Evolutionary conservation across 2,888 invertebrate species (phyloP), one percentile per base, ranked within the genome.

Genomic region (Sphinx pinastri): DNA sequence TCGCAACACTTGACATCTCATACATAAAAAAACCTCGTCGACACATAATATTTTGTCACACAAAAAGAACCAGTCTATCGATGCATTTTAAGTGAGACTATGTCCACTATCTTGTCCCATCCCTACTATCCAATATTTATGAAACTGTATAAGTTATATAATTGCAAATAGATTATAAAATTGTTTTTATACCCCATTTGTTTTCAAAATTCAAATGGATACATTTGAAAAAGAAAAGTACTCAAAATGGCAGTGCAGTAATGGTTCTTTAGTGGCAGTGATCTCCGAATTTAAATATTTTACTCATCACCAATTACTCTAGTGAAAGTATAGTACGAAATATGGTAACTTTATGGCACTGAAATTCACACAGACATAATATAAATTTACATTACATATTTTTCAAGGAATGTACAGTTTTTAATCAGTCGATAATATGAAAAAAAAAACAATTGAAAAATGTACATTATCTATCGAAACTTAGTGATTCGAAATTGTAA

Each of bases 1-100:
- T 63, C 49, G 49, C 47, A 59, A 69, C 51, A 45, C 38, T 51
- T 13, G 52, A 69, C 59, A 59, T 16, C 11, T n/a, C 38, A 25
- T 60, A 60, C 38, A 45, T 54, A 45, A 54, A 67, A 13, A 69
- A 68, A 66, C 51, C 75, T 78, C 79, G 76, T 80, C 80, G 72
- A 71, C 76, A 81, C 79, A 80, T 72, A 78, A 79, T 77, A 84
- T 82, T 80, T 73, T 70, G 72, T 74, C 77, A 77, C 79, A 77
- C 76, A 74, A 77, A 75, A 79, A 79, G 77, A 79, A 77, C 80
- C 81, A 81, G 80, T 79, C 82, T 78, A 78, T 77, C 73, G 74
- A 73, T 78, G 75, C 75, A 72, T 69, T 72, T 74, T 73, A 69
- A 70, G 79, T 79, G 79, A 80, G 79, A 81, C 82, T 70, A 75